These are phyloP conservation scores for Orthosia gothica DNA, from an alignment of 2,888 invertebrate species.

Conservation along the genomic window DNA sequence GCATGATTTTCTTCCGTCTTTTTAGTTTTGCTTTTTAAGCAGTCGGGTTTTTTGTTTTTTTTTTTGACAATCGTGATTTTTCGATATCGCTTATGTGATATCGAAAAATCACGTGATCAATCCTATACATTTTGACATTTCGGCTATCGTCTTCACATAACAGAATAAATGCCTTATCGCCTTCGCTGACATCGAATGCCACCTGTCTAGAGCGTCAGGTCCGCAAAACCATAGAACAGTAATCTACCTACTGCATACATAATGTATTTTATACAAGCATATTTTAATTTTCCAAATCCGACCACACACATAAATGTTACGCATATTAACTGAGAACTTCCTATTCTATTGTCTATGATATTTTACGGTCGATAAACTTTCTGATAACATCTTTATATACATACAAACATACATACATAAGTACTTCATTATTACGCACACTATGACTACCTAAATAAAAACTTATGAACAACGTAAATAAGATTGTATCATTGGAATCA, in stretches of 20 bases:
- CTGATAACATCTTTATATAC: conserved; percentile 35
- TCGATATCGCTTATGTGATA: too few relatives aligned
- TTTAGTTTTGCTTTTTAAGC: too few relatives aligned
- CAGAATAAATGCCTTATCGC: too few relatives aligned
- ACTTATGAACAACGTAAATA: conserved; percentile 1
- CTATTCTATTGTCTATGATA: conserved; percentile 38
- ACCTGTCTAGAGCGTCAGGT: not conserved
- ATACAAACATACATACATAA: not conserved
- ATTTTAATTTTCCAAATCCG: conserved; percentile 1
- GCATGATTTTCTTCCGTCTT: too few relatives aligned
- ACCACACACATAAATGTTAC: conserved; percentile 12
- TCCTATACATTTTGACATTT: too few relatives aligned
- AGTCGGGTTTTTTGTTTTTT: too few relatives aligned
- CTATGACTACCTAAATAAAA: not conserved
- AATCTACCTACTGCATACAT: not conserved
- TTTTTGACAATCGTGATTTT: too few relatives aligned
- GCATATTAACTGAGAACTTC: conserved; percentile 17
- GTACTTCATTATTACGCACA: conserved; percentile 9
- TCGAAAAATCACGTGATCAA: too few relatives aligned
- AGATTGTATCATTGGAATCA: conserved; percentile 3
- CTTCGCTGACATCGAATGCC: too few relatives aligned
- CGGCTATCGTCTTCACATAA: too few relatives aligned
- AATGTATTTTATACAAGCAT: not conserved
- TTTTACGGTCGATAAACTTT: conserved; percentile 51
- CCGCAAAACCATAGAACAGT: not conserved